Conservation (phyloP, 2,113 vertebrate genomes). For the Trematocara macrostoma region DNA sequence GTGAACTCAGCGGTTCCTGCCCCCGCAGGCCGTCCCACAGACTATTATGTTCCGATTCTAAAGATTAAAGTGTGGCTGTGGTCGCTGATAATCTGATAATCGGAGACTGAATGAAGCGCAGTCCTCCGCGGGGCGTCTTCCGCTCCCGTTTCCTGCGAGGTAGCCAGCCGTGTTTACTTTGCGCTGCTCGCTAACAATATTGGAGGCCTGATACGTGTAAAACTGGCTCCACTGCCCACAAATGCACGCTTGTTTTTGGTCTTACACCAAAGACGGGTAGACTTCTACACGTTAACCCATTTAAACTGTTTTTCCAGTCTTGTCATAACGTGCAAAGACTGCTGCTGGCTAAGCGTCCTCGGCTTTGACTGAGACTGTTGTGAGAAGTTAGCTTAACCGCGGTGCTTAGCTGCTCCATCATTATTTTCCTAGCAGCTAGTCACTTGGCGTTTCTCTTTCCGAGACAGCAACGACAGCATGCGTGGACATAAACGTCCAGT, state of each 20-base stretch:
- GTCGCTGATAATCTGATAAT: background rate
- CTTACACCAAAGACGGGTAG: background rate
- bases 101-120: conserved; percentile 20
- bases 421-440: background rate
- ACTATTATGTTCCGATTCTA: background rate
- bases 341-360: background rate
- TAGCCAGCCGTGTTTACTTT: conserved; percentile 49
- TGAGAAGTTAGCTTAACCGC: background rate
- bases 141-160: conserved; percentile 51
- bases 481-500: background rate
- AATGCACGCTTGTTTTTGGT: background rate
- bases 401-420: background rate
- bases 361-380: background rate
- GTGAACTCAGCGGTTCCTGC: background rate
- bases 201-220: background rate
- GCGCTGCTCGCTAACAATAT: conserved; percentile 12
- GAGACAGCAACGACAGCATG: rapidly evolving
- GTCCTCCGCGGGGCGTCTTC: conserved; percentile 54
- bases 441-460: background rate
- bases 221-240: background rate
- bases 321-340: background rate
- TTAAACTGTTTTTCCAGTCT: background rate
- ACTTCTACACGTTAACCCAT: no score
- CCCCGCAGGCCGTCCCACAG: background rate
- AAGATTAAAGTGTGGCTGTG: background rate